phyloP scores from a whole-genome alignment of 2,797 vertebrate genomes.

The Sphaeramia orbicularis region DNA sequence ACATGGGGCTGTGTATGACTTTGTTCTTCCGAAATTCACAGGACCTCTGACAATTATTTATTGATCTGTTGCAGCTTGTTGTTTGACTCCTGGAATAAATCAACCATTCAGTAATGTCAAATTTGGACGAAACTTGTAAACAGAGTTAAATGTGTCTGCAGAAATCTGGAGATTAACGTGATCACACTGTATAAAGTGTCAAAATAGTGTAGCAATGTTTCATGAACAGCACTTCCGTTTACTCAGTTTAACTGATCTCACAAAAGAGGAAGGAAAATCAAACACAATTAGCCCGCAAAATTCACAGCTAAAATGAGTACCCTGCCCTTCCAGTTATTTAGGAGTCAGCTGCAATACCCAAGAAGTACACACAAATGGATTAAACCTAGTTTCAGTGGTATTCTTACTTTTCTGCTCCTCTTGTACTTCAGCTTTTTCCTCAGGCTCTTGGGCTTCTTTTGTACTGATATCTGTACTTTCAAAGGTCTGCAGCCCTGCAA shows the following conservation, averaged over 20 bases:
- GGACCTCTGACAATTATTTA: neutral
- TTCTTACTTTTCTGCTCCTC: slow-evolving; percentile 67
- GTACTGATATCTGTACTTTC: slow-evolving; percentile 27
- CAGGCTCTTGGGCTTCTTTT: slow-evolving; percentile 29
- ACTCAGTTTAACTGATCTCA: slow-evolving; percentile 33
- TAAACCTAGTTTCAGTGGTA: neutral
- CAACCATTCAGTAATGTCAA: neutral
- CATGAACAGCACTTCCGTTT: slow-evolving; percentile 56
- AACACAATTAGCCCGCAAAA: slow-evolving; percentile 2
- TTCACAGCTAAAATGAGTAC: neutral
- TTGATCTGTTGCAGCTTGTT: neutral
- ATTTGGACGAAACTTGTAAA: neutral
- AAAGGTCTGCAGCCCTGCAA: slow-evolving; percentile 74
- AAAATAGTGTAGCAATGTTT: neutral
- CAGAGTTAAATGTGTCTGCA: neutral
- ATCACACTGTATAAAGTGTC: neutral
- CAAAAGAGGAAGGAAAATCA: slow-evolving; percentile 67
- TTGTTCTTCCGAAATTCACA: slow-evolving; percentile 8
- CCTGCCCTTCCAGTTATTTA: no score
- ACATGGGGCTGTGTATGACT: neutral
- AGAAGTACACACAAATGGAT: neutral
- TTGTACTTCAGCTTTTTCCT: slow-evolving; percentile 29
- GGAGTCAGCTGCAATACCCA: neutral
- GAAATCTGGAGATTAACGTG: neutral
- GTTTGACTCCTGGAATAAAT: neutral